Evolutionary conservation across 2,797 vertebrate genomes (phyloP), one percentile per base, ranked within the genome.

Genomic region (Cryptoblepharus egeriae): DNA sequence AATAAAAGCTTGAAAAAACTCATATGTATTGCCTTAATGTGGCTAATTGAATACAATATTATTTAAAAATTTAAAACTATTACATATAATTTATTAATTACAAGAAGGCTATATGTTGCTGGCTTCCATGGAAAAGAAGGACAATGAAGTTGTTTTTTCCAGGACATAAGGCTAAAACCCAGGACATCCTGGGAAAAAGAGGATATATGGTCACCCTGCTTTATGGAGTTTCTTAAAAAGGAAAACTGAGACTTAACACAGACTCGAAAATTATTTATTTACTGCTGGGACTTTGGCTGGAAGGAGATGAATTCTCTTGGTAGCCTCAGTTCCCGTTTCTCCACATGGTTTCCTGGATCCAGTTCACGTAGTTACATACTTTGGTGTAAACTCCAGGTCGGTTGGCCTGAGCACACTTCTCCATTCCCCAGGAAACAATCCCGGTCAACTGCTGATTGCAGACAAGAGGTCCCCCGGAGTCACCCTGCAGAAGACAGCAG

Each of bases 401-500:
- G 39, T 28, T 86, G 83, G 85, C 87, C 26, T 93, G 80, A 0
- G 91, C 93, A 2, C 94, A 95, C 0, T 90, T 93, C 58, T 95
- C 93, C 88, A 94, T 90, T 22, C 93, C 94, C 94, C 94, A 95
- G 16, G 93, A 94, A n/a, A 93, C 92, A 61, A 95, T 95, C 20
- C 93, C 93, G 73, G 94, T 92, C 39, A 95, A 91, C 78, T 83
- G 92, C 7, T 82, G 18, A 0, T 93, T 82, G 78, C 92, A 95
- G 71, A 95, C 92, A 76, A 94, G 82, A 5, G 93, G 94, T 10
- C 94, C 93, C 15, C 94, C 94, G 0, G 94, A 95, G 75, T 94
- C 94, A 0, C 93, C 94, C 94, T 94, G 76, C 0, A 74, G 57
- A 2, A 30, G 0, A 61, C 42, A n/a, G 67, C 79, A 20, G 52